Evolutionary conservation across 2,113 vertebrate genomes (phyloP), one percentile per base, ranked within the genome.

Genomic region (Chloroceryle aenea): DNA sequence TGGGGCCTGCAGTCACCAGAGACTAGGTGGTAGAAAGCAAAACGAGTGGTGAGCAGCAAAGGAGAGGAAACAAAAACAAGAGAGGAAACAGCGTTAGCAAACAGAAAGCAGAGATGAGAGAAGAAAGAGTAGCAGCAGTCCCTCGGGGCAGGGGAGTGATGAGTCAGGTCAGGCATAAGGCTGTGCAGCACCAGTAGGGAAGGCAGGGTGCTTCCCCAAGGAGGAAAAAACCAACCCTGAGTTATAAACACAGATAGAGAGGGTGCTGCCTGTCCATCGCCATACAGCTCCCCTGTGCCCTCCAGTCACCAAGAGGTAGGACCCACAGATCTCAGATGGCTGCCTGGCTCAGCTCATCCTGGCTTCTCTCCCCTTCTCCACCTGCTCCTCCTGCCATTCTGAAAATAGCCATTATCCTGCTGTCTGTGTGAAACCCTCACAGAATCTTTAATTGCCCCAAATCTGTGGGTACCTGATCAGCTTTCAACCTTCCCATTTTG

Each of bases 1-100:
- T 48, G 42, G 36, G 36, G 29, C 14, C 29, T 3, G 5, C 53
- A 32, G 19, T 45, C 1, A 0, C 27, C 0, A 1, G 58, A 77
- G 78, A 71, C 11, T 15, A 38, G 40, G 48, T 34, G 36, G 52
- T 20, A 52, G 52, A 81, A 84, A 72, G 67, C 55, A 82, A 62
- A n/a, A 48, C 27, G 62, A 67, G 27, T 17, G 21, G 23, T 0
- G 0, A 80, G 18, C 38, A 85, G 61, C 43, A 40, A 36, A 58
- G 30, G 4, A 62, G 61, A 68, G 23, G 30, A 81, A 59, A 34
- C 29, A 74, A 62, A 66, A 10, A 59, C 12, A 15, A 55, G 56
- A 85, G 5, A 6, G 32, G 58, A 62, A 12, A 58, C 15, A 66
- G 45, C 12, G 29, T 10, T 5, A 66, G 48, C 34, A 78, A 81